Evolutionary conservation across 2,113 vertebrate species (phyloP), one percentile per base, ranked within the genome.

Genomic region (Ailuropoda melanoleuca): DNA sequence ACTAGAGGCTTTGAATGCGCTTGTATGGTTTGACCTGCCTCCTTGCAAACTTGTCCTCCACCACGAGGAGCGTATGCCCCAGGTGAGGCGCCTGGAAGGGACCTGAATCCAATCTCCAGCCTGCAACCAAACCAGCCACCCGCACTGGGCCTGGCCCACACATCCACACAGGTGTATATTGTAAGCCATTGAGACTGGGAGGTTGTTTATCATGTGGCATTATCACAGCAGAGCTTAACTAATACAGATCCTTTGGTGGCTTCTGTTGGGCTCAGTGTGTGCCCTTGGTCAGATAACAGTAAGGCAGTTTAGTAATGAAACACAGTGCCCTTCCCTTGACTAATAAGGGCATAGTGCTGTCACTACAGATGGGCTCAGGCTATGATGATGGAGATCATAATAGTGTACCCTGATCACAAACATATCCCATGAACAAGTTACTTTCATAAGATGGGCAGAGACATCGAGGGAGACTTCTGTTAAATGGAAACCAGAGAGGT

Each of bases 301-400:
- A 3, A 53, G 55, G 48, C n/a, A 37, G 46, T 4, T 53, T 37
- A 53, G 77, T 1, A 8, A 37, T 7, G 11, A 48, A 39, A 66
- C 4, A 1, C 0, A 3, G 31, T 6, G 10, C 1, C 48, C 24
- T 15, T 9, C 26, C 58, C 50, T 31, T 62, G 13, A 50, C 58
- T 60, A 12, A 17, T 10, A 55, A 66, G 56, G n/a, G 15, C 0
- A 0, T 1, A 8, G n/a, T 2, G 26, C 53, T 43, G 1, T 64
- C 50, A 8, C 39, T 11, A 21, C n/a, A 14, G 50, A 70, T 23
- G 24, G 12, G 9, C 6, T 17, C 21, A 46, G 75, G 46, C 55
- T 64, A 21, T 37, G 68, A 77, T 1, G 17, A n/a, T 1, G 17
- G 31, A 2, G 26, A 29, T 10, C 4, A 31, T 29, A 68, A 37